Base-by-base conservation (phyloP, 37 sponge, comb jelly and placozoan species). In the Halisarca cf. caerulea region DNA sequence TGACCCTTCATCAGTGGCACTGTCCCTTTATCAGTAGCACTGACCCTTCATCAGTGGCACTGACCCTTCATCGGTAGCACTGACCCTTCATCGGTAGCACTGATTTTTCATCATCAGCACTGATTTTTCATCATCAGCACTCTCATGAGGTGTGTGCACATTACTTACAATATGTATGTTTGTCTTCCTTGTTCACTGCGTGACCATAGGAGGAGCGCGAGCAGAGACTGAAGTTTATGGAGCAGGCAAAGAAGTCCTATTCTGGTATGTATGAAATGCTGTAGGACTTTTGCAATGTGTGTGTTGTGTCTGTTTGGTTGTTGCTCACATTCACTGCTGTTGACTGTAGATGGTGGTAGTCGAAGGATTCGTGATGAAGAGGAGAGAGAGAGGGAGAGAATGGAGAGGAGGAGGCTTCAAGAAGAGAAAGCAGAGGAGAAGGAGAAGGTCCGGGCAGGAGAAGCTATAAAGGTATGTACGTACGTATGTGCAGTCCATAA, bases 391-490 rank as follows among this genome's bases (percentile, higher is more conserved):
- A 41, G 41, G 69, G 88, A 83, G 79, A 51, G 77, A 47, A 87
- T 82, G 51, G 85, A 90, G 84, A 40, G 86, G 2, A 51, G 81
- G 27, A 81, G 72, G 53, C 79, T 82, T 35, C 23, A 85, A 32
- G 92, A 87, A 84, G 89, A 88, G 57, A 85, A 55, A 17, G 62
- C 86, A 17, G 81, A 43, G 0, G 82, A 82, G 79, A 91, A 92
- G 80, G 94, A 94, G 85, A 87, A 85, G 58, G 80, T 81, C 21
- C 91, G 86, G 68, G 94, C 93, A 79, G 83, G 86, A 79, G 97
- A 96, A 3, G 92, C 90, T 25, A 96, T 96, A 40, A 93, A 88
- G 62, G 95, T 90, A 34, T n/a, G 85, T 58, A 28, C 37, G 18
- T 37, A 7, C 21, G 32, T 30, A 38, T 18, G 8, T 71, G 37